Evolutionary conservation across 2,888 invertebrate genomes (phyloP).

Genomic region (Luperina testacea): DNA sequence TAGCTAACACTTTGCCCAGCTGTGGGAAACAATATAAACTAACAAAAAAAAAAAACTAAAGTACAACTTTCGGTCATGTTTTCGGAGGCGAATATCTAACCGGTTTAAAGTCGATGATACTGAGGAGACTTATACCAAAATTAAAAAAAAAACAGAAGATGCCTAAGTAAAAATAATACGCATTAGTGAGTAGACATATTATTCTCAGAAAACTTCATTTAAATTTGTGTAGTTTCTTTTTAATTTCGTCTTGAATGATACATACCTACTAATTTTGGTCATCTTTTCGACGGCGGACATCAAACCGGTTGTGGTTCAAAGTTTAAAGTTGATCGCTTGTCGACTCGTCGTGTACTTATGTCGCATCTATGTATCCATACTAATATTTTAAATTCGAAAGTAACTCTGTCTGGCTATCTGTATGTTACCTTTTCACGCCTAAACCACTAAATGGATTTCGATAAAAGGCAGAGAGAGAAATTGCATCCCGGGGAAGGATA

Average conservation of each 20-base stretch:
- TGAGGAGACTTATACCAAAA: background rate
- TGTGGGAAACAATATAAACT: background rate
- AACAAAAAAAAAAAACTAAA: background rate
- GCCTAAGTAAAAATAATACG: background rate
- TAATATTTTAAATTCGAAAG: no score
- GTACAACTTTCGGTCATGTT: background rate
- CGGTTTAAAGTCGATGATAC: background rate
- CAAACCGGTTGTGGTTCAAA: slow-evolving; percentile 1
- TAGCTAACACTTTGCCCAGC: background rate
- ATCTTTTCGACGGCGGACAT: background rate
- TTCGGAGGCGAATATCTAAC: background rate
- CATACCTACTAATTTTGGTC: background rate
- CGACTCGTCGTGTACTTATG: background rate
- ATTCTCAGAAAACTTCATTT: background rate
- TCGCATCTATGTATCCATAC: background rate
- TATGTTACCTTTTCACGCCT: no score
- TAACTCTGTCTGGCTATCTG: no score
- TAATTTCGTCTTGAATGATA: background rate
- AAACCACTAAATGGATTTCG: no score
- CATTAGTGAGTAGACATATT: background rate
- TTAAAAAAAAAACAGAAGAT: background rate
- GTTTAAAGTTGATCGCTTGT: background rate
- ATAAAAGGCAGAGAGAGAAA: no score
- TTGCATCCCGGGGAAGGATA: no score
- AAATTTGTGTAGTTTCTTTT: background rate